A percentile compares a stretch with the other conserved stretches of the same genome.
These are phyloP conservation scores for Rhinogobius similis DNA, from an alignment of 2,113 vertebrate species.

Conservation along the genomic window DNA sequence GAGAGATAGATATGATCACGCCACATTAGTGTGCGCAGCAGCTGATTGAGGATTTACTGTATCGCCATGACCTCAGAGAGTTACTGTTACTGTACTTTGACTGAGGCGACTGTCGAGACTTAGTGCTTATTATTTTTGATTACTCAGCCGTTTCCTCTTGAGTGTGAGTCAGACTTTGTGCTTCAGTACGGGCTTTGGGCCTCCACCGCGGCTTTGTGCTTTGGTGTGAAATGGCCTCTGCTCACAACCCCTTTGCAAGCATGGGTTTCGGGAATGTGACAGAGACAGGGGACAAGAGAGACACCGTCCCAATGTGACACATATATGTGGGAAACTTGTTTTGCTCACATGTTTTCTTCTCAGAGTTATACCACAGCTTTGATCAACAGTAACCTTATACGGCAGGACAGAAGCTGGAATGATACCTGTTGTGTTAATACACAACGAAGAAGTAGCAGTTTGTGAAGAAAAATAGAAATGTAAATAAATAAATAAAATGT, in stretches of 20 bases:
- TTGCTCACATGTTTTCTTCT: constrained; percentile 48
- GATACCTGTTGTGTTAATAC: too few species aligned
- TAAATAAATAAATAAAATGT: too few species aligned
- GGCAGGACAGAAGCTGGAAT: too few species aligned
- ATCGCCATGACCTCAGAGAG: constrained; percentile 46
- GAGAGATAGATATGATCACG: constrained; percentile 58
- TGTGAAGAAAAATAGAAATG: too few species aligned
- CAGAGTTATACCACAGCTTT: background rate
- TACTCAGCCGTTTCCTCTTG: constrained; percentile 71
- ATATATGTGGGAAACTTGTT: constrained; percentile 58
- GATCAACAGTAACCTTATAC: background rate
- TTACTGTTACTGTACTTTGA: constrained; percentile 18
- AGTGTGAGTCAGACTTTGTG: constrained; percentile 72
- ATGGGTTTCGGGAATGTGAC: constrained; percentile 66
- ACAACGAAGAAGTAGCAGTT: too few species aligned
- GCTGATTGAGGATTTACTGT: constrained; percentile 53
- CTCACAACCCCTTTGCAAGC: constrained; percentile 38
- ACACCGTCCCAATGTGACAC: constrained; percentile 61
- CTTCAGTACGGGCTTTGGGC: constrained; percentile 27
- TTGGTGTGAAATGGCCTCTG: constrained; percentile 63
- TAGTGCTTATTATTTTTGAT: constrained; percentile 64
- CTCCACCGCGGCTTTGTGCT: background rate
- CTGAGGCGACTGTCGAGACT: constrained; percentile 56
- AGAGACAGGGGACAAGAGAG: constrained; percentile 46
- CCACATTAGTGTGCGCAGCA: constrained; percentile 53